A percentile compares a stretch with the other conserved stretches of the same genome.
Evolutionary conservation across 2,113 vertebrate genomes (phyloP).

Genomic region (Rhinopithecus roxellana): DNA sequence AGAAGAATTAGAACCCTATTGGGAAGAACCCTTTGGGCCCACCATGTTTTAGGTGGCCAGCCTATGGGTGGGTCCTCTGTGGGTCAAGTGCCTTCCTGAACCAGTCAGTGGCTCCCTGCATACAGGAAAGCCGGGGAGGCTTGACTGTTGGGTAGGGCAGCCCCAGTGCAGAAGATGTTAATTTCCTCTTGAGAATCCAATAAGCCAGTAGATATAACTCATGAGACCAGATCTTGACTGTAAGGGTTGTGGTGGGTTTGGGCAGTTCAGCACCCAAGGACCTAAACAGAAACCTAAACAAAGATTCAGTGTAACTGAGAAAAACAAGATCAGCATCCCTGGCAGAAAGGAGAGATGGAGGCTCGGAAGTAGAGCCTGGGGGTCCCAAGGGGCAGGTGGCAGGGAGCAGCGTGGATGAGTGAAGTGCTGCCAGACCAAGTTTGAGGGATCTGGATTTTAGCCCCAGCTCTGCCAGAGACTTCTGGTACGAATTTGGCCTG

Average conservation of each 20-base stretch:
- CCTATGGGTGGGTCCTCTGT: background rate
- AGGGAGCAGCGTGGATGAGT: background rate
- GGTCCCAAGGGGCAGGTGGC: background rate
- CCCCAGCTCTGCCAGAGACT: background rate
- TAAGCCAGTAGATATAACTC: no score
- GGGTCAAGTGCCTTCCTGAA: background rate
- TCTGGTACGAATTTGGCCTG: background rate
- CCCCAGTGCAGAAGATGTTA: background rate
- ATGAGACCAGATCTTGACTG: background rate
- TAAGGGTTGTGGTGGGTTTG: background rate
- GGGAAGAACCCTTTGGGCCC: background rate
- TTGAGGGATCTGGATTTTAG: background rate
- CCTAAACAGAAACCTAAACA: background rate
- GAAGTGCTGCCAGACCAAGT: background rate
- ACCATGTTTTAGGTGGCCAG: accelerated
- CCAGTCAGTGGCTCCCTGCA: background rate
- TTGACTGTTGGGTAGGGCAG: background rate
- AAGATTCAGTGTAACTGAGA: background rate
- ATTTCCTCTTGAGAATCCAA: background rate
- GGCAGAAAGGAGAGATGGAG: background rate
- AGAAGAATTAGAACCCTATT: background rate
- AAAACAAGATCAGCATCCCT: background rate
- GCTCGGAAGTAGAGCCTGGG: background rate
- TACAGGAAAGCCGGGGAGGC: background rate
- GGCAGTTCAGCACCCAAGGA: background rate